Evolutionary conservation across 1,140 invertebrate genomes (phyloP).

Genomic region (Megalopta genalis): DNA sequence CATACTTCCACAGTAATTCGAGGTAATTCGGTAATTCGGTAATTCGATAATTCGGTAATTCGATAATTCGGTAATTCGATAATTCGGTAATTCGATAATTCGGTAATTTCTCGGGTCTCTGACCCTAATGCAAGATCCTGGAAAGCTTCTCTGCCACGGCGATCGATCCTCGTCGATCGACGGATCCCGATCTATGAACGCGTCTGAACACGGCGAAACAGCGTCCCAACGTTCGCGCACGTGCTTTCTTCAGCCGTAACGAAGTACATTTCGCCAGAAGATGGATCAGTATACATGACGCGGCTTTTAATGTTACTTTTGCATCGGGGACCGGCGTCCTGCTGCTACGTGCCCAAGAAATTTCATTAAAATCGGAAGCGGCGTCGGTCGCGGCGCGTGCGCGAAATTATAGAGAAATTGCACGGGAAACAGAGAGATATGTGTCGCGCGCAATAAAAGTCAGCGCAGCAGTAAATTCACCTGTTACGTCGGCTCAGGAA

Average conservation of each 20-base stretch:
- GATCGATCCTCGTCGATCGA: too few relatives aligned
- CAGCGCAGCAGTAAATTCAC: conserved; percentile 29
- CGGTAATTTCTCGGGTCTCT: too few relatives aligned
- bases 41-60: too few relatives aligned
- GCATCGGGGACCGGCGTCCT: neutral
- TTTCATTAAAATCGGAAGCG: conserved; percentile 15
- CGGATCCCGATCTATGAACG: neutral
- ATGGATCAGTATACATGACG: neutral
- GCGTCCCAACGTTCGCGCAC: neutral
- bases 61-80: too few relatives aligned
- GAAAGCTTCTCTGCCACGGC: too few relatives aligned
- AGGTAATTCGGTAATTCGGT: too few relatives aligned
- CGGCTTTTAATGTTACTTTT: neutral
- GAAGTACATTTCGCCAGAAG: neutral
- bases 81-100: too few relatives aligned
- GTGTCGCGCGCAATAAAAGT: conserved; percentile 37
- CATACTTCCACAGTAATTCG: too few relatives aligned
- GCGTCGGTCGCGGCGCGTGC: too few relatives aligned
- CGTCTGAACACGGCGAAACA: neutral
- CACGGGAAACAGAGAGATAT: conserved; percentile 11
- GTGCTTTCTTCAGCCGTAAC: neutral
- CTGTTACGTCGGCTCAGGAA: conserved; percentile 27
- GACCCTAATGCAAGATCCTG: too few relatives aligned
- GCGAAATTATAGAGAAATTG: conserved; percentile 30
- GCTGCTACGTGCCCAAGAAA: neutral